phyloP scores from a whole-genome alignment of 2,797 vertebrate genomes.

The Rhinella marina region DNA sequence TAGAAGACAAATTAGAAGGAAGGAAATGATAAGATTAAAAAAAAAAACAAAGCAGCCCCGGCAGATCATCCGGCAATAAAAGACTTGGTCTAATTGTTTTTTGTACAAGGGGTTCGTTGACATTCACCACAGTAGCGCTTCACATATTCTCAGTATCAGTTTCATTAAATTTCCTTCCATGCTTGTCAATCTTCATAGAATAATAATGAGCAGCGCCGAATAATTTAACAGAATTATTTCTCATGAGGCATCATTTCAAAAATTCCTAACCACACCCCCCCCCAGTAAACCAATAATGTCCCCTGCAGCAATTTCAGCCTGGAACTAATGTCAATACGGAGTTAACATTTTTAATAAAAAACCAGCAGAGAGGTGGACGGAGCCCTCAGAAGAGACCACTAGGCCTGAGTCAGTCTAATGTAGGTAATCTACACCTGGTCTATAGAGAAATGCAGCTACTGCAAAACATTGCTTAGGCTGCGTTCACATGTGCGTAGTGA shows the following conservation, averaged over 20 bases:
- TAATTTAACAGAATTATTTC: constrained; percentile 24
- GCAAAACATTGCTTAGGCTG: not conserved
- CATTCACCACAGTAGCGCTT: not conserved
- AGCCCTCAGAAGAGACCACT: not conserved
- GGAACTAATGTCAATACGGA: not conserved
- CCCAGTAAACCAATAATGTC: constrained; percentile 17
- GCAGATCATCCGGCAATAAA: not conserved
- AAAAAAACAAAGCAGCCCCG: not conserved
- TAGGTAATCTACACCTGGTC: not conserved
- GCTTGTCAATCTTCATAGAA: constrained; percentile 36
- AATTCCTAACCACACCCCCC: not conserved
- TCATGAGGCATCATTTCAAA: not conserved
- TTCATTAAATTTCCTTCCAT: constrained; percentile 29
- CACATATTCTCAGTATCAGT: constrained; percentile 5
- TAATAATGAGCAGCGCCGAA: constrained; percentile 19
- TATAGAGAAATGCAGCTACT: not conserved
- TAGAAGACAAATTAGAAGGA: not conserved
- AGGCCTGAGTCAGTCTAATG: not conserved
- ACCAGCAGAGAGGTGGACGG: not conserved
- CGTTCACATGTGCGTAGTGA: too few species aligned
- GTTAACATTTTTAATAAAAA: constrained; percentile 20
- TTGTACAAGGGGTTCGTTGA: not conserved
- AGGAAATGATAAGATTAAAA: not conserved
- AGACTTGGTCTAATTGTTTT: not conserved
- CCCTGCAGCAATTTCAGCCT: not conserved